A percentile compares a stretch with the other conserved stretches of the same genome.
Conservation (phyloP, 2,113 vertebrate genomes). For the Alethe diademata region DNA sequence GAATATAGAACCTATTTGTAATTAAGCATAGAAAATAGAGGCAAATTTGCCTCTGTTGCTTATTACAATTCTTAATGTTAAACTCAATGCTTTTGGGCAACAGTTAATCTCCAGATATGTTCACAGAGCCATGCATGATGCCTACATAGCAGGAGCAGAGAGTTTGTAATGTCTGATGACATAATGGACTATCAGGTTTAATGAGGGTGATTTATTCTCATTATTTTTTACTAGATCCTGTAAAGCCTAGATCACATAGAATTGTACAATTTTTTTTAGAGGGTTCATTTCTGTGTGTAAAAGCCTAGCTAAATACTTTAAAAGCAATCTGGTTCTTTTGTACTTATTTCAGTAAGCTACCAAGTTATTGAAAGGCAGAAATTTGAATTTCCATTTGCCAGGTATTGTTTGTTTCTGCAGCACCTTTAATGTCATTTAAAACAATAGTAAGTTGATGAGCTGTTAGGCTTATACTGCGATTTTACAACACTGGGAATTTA, state of each 20-base stretch:
- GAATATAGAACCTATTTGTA: background rate
- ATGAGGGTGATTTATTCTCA: background rate
- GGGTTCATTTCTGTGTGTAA: background rate
- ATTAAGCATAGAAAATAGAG: background rate
- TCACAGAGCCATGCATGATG: background rate
- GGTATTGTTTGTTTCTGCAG: background rate
- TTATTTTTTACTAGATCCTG: background rate
- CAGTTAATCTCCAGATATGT: background rate
- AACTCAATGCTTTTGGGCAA: background rate
- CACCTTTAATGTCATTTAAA: background rate
- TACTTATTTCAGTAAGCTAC: background rate
- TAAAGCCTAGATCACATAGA: background rate
- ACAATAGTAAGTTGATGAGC: background rate
- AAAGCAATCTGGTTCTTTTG: background rate
- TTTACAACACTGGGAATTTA: background rate
- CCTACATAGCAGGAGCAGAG: background rate
- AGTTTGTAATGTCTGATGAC: background rate
- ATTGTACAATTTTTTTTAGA: background rate
- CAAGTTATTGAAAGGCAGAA: background rate
- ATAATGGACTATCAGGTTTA: background rate
- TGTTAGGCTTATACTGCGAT: background rate
- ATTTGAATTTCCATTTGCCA: background rate
- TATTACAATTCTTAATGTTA: background rate
- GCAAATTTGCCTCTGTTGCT: background rate
- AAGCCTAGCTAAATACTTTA: background rate